Conservation (phyloP, 2,888 invertebrate species). For the Ochropleura leucogaster region DNA sequence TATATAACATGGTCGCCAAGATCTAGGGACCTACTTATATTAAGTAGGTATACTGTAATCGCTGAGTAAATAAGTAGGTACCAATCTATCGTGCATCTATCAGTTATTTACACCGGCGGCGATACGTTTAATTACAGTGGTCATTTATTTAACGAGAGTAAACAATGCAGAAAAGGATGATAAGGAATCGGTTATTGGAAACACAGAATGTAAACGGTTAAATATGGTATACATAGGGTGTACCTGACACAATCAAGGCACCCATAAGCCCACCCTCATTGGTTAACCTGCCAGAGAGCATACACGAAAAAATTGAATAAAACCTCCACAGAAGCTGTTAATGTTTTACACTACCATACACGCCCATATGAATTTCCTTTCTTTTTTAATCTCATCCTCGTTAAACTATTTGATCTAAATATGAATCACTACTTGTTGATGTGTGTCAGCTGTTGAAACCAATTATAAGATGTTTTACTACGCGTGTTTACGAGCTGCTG, state of each 20-base stretch:
- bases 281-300: too few relatives aligned
- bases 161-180: conserved; percentile 26
- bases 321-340: neutral
- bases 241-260: too few relatives aligned
- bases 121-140: conserved; percentile 18
- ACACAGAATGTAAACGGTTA: too few relatives aligned
- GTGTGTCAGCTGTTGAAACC: conserved; percentile 50
- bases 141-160: conserved; percentile 13
- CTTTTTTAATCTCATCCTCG: neutral
- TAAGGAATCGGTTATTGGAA: conserved; percentile 22
- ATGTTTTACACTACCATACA: neutral
- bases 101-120: conserved; percentile 2
- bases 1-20: neutral
- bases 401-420: conserved; percentile 22
- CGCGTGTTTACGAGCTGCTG: conserved; percentile 53
- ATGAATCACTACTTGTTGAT: conserved; percentile 36
- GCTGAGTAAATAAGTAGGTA: neutral
- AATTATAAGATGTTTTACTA: conserved; percentile 45
- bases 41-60: neutral
- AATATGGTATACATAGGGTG: neutral
- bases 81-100: neutral
- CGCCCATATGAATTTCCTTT: neutral
- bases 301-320: too few relatives aligned
- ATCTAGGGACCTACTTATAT: too few relatives aligned
- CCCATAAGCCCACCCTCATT: too few relatives aligned